Evolutionary conservation across 2,888 invertebrate species (phyloP).

Genomic region (Noctua fimbriata): DNA sequence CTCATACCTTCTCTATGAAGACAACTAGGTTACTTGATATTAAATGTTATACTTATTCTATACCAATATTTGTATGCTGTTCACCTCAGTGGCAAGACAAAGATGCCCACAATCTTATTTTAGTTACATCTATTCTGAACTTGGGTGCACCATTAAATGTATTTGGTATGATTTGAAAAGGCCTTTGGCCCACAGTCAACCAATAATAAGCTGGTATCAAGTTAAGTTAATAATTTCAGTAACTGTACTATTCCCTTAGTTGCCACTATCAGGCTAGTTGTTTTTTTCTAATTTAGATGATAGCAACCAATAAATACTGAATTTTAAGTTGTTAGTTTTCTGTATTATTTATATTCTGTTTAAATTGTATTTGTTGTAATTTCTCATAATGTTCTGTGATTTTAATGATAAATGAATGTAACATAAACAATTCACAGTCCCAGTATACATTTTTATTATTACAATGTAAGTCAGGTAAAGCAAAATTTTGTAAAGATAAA

Average conservation of each 20-base stretch:
- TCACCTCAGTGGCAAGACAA: background rate
- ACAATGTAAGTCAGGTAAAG: background rate
- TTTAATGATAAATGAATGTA: background rate
- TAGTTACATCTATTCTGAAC: background rate
- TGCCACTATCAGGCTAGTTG: background rate
- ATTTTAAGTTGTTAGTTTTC: background rate
- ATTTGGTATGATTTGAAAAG: background rate
- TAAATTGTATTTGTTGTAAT: background rate
- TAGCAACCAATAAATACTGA: background rate
- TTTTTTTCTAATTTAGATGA: background rate
- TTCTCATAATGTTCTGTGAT: background rate
- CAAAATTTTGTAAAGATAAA: background rate
- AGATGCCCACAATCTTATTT: background rate
- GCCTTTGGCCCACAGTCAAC: background rate
- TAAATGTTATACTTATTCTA: background rate
- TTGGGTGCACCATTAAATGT: background rate
- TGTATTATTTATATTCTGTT: background rate
- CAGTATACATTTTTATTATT: background rate
- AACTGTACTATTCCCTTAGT: background rate
- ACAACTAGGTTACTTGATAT: background rate
- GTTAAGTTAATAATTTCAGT: background rate
- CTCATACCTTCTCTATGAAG: background rate
- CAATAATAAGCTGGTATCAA: background rate
- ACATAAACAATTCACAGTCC: background rate
- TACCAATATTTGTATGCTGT: background rate